phyloP scores from a whole-genome alignment of 2,888 invertebrate genomes.

The Synanthedon myopaeformis region DNA sequence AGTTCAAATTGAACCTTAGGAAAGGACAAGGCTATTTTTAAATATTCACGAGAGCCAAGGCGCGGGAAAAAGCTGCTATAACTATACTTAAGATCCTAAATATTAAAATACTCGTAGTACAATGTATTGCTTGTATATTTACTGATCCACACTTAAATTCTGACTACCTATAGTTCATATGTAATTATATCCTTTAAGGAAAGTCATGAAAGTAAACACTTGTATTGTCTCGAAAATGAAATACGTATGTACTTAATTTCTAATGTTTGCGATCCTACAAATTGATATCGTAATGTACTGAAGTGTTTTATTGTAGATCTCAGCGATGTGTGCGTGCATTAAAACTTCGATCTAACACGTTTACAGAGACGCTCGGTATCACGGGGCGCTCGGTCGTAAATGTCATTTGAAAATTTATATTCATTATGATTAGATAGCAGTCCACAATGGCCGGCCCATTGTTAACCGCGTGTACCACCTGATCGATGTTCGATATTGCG shows the following conservation, averaged over 20 bases:
- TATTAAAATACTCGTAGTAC: too few relatives aligned
- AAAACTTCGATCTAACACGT: constrained; percentile 49
- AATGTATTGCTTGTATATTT: too few relatives aligned
- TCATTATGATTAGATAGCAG: constrained; percentile 68
- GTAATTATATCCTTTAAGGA: too few relatives aligned
- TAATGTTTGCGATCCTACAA: constrained; percentile 44
- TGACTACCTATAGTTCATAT: too few relatives aligned
- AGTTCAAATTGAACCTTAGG: too few relatives aligned
- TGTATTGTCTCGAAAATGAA: too few relatives aligned
- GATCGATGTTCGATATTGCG: constrained; percentile 63
- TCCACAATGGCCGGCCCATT: constrained; percentile 56
- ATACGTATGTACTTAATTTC: constrained; percentile 8
- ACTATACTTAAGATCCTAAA: too few relatives aligned
- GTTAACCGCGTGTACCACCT: constrained; percentile 49
- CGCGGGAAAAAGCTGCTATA: too few relatives aligned
- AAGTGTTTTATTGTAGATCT: constrained; percentile 35
- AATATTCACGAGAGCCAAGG: too few relatives aligned
- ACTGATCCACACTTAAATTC: too few relatives aligned
- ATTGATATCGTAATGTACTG: constrained; percentile 38
- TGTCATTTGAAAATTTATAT: constrained; percentile 70
- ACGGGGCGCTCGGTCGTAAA: constrained; percentile 63
- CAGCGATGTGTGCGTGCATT: constrained; percentile 44
- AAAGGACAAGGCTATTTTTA: too few relatives aligned
- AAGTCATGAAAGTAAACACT: too few relatives aligned
- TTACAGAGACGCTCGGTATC: constrained; percentile 55